Evolutionary conservation across 2,888 invertebrate genomes (phyloP).

Genomic region (Lutraria lutraria): DNA sequence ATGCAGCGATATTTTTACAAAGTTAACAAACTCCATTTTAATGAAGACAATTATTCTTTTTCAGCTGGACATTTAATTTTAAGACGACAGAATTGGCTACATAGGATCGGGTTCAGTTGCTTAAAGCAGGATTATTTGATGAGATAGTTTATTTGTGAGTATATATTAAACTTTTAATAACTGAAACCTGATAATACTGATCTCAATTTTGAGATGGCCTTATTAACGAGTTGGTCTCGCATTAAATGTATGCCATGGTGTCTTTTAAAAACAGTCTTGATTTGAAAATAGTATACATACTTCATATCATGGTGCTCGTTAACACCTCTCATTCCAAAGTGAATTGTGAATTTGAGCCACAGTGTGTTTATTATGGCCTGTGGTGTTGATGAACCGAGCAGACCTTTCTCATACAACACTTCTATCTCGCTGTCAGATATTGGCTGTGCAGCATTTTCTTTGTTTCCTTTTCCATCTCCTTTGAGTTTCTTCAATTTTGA

Average conservation of each 20-base stretch:
- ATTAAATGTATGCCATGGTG: too few relatives aligned
- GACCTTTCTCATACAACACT: constrained; percentile 24
- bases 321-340: constrained; percentile 37
- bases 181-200: constrained; percentile 85
- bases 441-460: constrained; percentile 29
- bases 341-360: constrained; percentile 24
- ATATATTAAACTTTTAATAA: constrained; percentile 89
- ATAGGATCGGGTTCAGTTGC: neutral
- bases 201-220: constrained; percentile 79
- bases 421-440: constrained; percentile 23
- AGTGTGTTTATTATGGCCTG: constrained; percentile 27
- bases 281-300: neutral
- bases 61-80: neutral
- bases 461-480: constrained; percentile 38
- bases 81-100: neutral
- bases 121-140: too few relatives aligned
- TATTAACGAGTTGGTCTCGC: too few relatives aligned
- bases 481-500: constrained; percentile 25
- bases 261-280: too few relatives aligned
- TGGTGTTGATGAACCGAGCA: neutral
- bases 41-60: neutral
- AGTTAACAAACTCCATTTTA: neutral
- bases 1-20: too few relatives aligned
- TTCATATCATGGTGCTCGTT: constrained; percentile 17
- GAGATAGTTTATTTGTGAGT: constrained; percentile 85